Evolutionary conservation across 2,113 vertebrate species (phyloP), one percentile per base, ranked within the genome.

Genomic region (Alouatta palliata): DNA sequence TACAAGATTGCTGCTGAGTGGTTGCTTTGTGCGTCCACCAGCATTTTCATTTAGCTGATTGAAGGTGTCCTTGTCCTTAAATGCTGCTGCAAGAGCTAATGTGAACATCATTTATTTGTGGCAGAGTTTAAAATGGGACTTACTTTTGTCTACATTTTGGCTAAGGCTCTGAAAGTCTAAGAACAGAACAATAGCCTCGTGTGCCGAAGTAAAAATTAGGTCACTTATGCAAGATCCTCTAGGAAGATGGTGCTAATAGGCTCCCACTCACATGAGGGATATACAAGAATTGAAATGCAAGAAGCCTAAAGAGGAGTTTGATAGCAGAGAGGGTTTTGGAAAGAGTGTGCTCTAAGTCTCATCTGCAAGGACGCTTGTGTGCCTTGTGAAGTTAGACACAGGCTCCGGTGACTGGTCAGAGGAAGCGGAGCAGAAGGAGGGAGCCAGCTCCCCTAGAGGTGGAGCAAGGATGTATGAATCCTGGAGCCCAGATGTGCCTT

Each of bases 1-100:
- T 90, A 10, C 61, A 89, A 52, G 81, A 84, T 83, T 94, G 43
- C 52, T 93, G 80, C 91, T 90, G 93, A 96, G 54, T 96, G 80
- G 61, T 32, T 79, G 14, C 40, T 94, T 61, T 56, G 85, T 85
- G 35, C 43, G 14, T 92, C 54, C 47, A 87, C 45, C 19, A 75
- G 20, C 9, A 94, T 84, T 95, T 96, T 58, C 87, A 7, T 92
- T 94, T 64, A 75, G 23, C 52, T 90, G 66, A 83, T 7, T 81
- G 35, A 91, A 94, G 58, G 40, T 87, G 37, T 92, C 43, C 30
- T 56, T 75, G 37, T 19, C 49, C 56, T 91, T 95, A 76, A 84
- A 30, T 94, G 70, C 30, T 86, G 91, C 20, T 49, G 12, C 61
- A 43, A 27, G 5, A 47, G 66, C 16, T 70, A 90, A 30, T 64